Base-by-base conservation (phyloP, 2,113 vertebrate species). In the Microcebus griseorufus region DNA sequence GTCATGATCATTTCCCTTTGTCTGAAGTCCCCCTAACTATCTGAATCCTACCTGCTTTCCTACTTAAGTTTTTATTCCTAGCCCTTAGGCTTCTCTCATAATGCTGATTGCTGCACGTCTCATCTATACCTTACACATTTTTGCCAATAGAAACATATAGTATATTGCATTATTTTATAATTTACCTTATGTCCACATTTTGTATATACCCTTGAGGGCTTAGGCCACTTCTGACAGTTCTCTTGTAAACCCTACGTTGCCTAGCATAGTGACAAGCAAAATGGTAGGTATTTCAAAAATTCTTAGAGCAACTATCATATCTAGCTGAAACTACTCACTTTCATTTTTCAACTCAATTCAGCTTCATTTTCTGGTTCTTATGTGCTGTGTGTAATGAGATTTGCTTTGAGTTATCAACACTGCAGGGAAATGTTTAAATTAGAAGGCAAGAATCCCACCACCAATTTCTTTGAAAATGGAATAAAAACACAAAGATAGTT, bases 381-480 rank as follows among this genome's bases (percentile, higher is more conserved):
- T 90, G 64, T 72, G 89, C 58, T 87, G 79, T 89, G 64, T 96
- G 91, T 96, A 97, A 96, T 94, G 97, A 97, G 91, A 97, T 98
- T 98, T 97, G 79, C 94, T 97, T 95, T 96, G 95, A 94, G 78
- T 97, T 97, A 97, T 97, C 97, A 97, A 95, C 92, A 95, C 93
- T 96, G 89, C 92, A 95, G 96, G 96, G 95, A 95, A 97, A 97
- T 95, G 96, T 97, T 95, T 95, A 97, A 97, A 97, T 98, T 95
- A 97, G 95, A 93, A 97, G 88, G 72, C 81, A 90, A 96, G 97
- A 95, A 90, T 60, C 12, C 78, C 42, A 92, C 95, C 45, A 97
- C 87, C 93, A 93, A 96, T 97, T 92, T 97, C 86, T 95, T 92
- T 95, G 83, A 94, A 97, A 97, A 97, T 93, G 90, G 83, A 97